Evolutionary conservation across 2,113 vertebrate genomes (phyloP), one percentile per base, ranked within the genome.

Genomic region (Trematocara nigrifrons): DNA sequence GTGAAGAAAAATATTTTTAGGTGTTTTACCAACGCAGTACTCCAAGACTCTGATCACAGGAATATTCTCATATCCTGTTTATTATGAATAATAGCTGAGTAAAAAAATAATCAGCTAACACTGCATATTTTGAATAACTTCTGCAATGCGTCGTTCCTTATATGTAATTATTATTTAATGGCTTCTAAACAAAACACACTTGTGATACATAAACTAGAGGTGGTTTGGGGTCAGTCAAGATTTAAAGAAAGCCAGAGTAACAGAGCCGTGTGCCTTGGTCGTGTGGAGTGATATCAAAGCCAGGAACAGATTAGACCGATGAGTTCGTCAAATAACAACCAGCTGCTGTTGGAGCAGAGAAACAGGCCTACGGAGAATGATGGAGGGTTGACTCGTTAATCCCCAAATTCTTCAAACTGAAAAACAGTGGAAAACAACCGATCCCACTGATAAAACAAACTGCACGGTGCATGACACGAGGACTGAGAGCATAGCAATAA

Each of bases 321-420:
- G 40, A 87, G 45, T 82, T 78, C 9, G 29, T 84, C 20, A 84
- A 94, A 94, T 93, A 61, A 87, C 81, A 90, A 91, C 80, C 91
- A 95, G 93, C 92, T 95, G 92, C 54, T 79, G 49, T 81, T 87
- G 87, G 87, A 92, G 51, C 81, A 38, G 83, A 86, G 54, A 56
- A 35, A 59, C 5, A 9, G 45, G 18, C 52, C 45, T 22, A 12
- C 57, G 18, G 49, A 81, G n/a, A 47, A 38, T 6, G 6, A 47
- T 22, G 10, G 61, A 82, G 77, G 6, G 20, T 26, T 80, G 49
- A 81, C 29, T 87, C 87, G 33, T 15, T 54, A 45, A 29, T 79
- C 66, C 61, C 54, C 5, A 49, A 52, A 64, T 5, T 33, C 74
- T 78, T 52, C 56, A 33, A 52, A 79, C 33, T 51, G 49, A 38